Conservation (phyloP, 2,113 vertebrate species). For the Syrmaticus mikado region DNA sequence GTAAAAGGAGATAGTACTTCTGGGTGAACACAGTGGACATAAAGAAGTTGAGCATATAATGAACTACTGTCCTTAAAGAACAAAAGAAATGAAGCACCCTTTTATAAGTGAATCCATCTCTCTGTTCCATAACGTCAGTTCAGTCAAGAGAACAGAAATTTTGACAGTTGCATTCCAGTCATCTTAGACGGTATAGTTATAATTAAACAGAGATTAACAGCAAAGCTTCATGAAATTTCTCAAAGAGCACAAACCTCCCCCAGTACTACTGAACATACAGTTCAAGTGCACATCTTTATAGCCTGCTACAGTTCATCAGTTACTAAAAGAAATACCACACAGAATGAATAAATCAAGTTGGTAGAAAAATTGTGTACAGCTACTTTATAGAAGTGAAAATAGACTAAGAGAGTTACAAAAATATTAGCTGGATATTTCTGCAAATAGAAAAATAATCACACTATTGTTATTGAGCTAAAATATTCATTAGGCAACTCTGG, state of each 20-base stretch:
- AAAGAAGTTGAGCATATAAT: not conserved
- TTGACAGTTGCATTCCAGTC: not conserved
- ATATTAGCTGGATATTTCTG: not conserved
- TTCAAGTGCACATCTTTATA: not conserved
- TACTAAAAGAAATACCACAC: not conserved
- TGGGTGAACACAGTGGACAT: not conserved
- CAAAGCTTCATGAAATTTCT: not conserved
- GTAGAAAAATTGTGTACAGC: not conserved
- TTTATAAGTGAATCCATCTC: not conserved
- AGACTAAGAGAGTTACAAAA: not conserved
- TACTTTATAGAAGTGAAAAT: not conserved
- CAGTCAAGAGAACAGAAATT: not conserved
- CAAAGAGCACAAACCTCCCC: not conserved
- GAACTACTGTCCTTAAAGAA: not conserved
- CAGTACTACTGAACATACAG: not conserved
- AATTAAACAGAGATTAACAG: not conserved
- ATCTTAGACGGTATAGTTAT: accelerated
- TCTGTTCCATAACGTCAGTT: not conserved
- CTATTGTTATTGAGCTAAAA: not conserved
- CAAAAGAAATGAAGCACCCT: not conserved
- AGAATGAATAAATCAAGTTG: not conserved
- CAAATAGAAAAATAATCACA: not conserved
- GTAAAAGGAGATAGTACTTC: not conserved
- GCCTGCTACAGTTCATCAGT: not conserved
- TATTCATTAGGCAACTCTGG: not conserved